Conservation (phyloP, 2,113 vertebrate species). For the Perca fluviatilis region DNA sequence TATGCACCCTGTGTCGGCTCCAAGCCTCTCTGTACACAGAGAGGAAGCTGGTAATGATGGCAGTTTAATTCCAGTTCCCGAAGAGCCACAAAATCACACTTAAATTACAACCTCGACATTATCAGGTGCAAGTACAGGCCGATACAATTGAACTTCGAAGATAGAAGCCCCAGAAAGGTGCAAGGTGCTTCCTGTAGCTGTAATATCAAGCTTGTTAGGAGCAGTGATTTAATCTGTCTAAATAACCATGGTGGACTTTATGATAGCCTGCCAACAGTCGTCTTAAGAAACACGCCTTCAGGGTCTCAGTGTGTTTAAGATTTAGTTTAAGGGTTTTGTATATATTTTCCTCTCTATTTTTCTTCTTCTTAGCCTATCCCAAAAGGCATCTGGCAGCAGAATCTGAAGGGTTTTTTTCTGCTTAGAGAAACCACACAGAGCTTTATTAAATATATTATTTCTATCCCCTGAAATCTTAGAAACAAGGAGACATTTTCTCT, state of each 20-base stretch:
- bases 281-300: slow-evolving; percentile 30
- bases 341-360: slow-evolving; percentile 27
- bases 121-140: slow-evolving; percentile 21
- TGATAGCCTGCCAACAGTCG: slow-evolving; percentile 18
- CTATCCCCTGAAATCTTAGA: slow-evolving; percentile 56
- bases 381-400: slow-evolving; percentile 39
- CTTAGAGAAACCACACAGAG: slow-evolving; percentile 42
- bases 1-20: slow-evolving; percentile 43
- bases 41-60: slow-evolving; percentile 28
- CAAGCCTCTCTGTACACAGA: slow-evolving; percentile 10
- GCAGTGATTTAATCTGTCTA: slow-evolving; percentile 40
- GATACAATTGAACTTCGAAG: slow-evolving; percentile 31
- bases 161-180: slow-evolving; percentile 14
- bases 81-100: slow-evolving; percentile 40
- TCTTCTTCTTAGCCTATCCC: not conserved
- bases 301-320: slow-evolving; percentile 25
- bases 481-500: slow-evolving; percentile 52
- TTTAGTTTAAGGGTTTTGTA: slow-evolving; percentile 21
- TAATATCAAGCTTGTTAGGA: slow-evolving; percentile 24
- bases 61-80: slow-evolving; percentile 39
- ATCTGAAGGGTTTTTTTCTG: slow-evolving; percentile 16
- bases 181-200: slow-evolving; percentile 3
- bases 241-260: slow-evolving; percentile 32
- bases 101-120: slow-evolving; percentile 47
- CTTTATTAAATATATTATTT: slow-evolving; percentile 55